Base-by-base conservation (phyloP, 2,797 vertebrate species). In the Neostethus bicornis region DNA sequence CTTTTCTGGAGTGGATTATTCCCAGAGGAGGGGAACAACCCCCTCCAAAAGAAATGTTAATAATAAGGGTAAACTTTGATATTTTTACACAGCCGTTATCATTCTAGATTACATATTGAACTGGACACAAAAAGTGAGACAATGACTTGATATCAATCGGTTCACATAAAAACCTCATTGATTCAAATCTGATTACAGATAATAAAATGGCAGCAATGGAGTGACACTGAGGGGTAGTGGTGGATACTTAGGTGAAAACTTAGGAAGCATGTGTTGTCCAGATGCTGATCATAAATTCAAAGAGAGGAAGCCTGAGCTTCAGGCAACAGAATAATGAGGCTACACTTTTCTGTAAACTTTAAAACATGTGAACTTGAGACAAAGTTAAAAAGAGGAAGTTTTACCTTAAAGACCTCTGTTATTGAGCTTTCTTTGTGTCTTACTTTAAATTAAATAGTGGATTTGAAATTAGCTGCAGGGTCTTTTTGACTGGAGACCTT, bases 211-310 rank as follows among this genome's bases (percentile, higher is more conserved):
- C 5, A 21, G 50, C 5, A 52, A 23, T 50, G 24, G 34, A 61
- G 43, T 0, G 31, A 60, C 12, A 17, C 32, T 42, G 45, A 39
- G 48, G 57, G 43, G 67, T 43, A 58, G 48, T 20, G 55, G 16
- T 44, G 46, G 50, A 37, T 57, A 61, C 73, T 51, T 61, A 76
- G 81, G 77, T 84, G 72, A 85, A 59, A 45, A 42, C 48, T 49
- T 24, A 35, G 61, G 48, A 61, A 61, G 47, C 90, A 90, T 91
- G 70, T 92, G 91, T 58, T 78, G 66, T 79, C 90, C 91, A 92
- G 90, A 92, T 91, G 91, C 69, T 56, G 44, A 68, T 75, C 56
- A 59, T 78, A 80, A 83, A 83, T 66, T 47, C 32, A 41, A 32
- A 51, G 31, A 26, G 49, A 52, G 70, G 66, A 75, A 70, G 48